These are phyloP conservation scores for Pegoplata infirma DNA, from an alignment of 2,888 invertebrate species.

Conservation along the genomic window DNA sequence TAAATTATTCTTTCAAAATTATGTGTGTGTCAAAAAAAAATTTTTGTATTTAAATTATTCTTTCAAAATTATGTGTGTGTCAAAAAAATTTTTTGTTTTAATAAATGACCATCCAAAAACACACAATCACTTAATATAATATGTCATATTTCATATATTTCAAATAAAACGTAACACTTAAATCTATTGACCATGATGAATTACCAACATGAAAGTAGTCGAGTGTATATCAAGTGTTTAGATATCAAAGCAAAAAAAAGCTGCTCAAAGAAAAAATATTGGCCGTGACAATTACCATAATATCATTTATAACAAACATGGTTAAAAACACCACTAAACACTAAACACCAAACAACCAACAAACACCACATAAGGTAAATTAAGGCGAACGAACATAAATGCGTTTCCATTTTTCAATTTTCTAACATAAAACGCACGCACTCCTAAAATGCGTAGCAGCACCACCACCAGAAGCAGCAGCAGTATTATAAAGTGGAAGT, in stretches of 20 bases:
- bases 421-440: background rate
- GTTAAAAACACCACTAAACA: constrained; percentile 19
- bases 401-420: background rate
- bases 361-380: constrained; percentile 6
- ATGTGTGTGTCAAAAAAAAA: too few relatives aligned
- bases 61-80: too few relatives aligned
- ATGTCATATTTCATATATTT: background rate
- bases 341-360: background rate
- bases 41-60: too few relatives aligned
- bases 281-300: constrained; percentile 39
- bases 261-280: constrained; percentile 30
- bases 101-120: background rate
- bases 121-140: background rate
- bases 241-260: background rate
- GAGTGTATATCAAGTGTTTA: background rate
- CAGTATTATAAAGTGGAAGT: background rate
- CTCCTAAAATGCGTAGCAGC: background rate
- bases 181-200: constrained; percentile 4
- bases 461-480: too few relatives aligned
- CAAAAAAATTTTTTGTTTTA: too few relatives aligned
- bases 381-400: constrained; percentile 13
- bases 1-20: too few relatives aligned
- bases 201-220: background rate
- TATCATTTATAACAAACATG: constrained; percentile 22
- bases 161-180: background rate